Conservation (phyloP, 2,888 invertebrate genomes). For the Cremastobaeus sp. region DNA sequence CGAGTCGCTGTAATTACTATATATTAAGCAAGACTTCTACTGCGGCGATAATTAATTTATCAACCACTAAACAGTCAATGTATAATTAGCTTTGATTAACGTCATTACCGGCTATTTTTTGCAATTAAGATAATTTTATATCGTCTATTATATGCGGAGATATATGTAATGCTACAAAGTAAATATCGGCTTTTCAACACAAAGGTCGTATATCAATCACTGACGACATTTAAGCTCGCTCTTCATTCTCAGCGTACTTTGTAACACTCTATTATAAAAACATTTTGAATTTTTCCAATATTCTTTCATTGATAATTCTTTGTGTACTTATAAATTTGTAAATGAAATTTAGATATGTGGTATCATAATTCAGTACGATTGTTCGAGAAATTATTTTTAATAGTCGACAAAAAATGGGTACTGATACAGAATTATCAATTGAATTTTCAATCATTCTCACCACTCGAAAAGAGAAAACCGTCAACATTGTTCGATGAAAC, state of each 20-base stretch:
- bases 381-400: too few relatives aligned
- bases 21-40: slow-evolving; percentile 65
- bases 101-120: slow-evolving; percentile 40
- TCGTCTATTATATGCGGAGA: slow-evolving; percentile 36
- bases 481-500: slow-evolving; percentile 1
- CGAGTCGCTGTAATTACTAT: slow-evolving; percentile 67
- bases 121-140: slow-evolving; percentile 50
- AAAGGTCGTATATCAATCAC: slow-evolving; percentile 43
- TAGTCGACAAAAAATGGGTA: too few relatives aligned
- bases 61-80: slow-evolving; percentile 33
- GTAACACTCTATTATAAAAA: slow-evolving; percentile 36
- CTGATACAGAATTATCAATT: too few relatives aligned
- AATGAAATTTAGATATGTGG: too few relatives aligned
- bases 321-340: too few relatives aligned
- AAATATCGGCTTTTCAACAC: slow-evolving; percentile 38
- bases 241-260: slow-evolving; percentile 30
- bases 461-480: too few relatives aligned
- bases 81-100: slow-evolving; percentile 54
- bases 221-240: slow-evolving; percentile 22
- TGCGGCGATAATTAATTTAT: slow-evolving; percentile 69
- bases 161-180: slow-evolving; percentile 45
- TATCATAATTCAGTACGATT: too few relatives aligned
- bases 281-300: slow-evolving; percentile 16
- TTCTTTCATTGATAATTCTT: background rate
- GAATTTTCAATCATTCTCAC: too few relatives aligned